Conservation (phyloP, 1,140 invertebrate species). For the Drosophila ogumai region DNA sequence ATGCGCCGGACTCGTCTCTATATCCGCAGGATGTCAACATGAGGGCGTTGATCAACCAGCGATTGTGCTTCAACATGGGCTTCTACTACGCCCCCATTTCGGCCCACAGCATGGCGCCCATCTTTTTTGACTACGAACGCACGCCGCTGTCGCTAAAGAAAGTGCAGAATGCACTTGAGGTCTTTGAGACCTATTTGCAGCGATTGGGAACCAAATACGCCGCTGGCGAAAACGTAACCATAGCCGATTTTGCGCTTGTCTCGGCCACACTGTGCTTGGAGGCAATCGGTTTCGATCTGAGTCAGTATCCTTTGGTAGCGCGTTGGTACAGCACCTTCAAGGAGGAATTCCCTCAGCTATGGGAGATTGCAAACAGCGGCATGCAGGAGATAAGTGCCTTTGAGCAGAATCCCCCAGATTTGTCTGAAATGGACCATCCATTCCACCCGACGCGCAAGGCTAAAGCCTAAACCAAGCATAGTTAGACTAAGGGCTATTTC, state of each 20-base stretch:
- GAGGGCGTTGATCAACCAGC: constrained; percentile 91
- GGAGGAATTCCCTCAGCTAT: constrained; percentile 88
- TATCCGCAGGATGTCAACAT: constrained; percentile 89
- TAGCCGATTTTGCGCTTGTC: constrained; percentile 90
- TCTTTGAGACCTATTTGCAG: constrained; percentile 89
- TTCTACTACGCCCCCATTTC: constrained; percentile 90
- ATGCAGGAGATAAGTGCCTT: constrained; percentile 89
- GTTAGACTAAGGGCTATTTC: constrained; percentile 5
- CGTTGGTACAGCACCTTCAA: constrained; percentile 91
- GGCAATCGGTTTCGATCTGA: constrained; percentile 89
- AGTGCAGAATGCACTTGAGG: constrained; percentile 87
- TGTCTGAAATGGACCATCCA: constrained; percentile 89
- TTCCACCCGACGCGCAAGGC: constrained; percentile 88
- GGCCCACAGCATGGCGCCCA: constrained; percentile 86
- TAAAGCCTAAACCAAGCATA: constrained; percentile 41
- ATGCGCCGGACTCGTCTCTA: constrained; percentile 87
- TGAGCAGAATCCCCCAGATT: constrained; percentile 89
- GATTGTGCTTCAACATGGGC: constrained; percentile 90
- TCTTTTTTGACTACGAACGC: constrained; percentile 90
- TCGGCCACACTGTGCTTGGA: constrained; percentile 90
- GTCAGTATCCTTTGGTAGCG: constrained; percentile 85
- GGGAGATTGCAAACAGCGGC: constrained; percentile 88
- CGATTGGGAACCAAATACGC: constrained; percentile 87
- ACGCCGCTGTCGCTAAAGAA: constrained; percentile 88
- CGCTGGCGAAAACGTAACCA: constrained; percentile 89